phyloP scores from a whole-genome alignment of 1,140 invertebrate species.

The Ceratina australensis region DNA sequence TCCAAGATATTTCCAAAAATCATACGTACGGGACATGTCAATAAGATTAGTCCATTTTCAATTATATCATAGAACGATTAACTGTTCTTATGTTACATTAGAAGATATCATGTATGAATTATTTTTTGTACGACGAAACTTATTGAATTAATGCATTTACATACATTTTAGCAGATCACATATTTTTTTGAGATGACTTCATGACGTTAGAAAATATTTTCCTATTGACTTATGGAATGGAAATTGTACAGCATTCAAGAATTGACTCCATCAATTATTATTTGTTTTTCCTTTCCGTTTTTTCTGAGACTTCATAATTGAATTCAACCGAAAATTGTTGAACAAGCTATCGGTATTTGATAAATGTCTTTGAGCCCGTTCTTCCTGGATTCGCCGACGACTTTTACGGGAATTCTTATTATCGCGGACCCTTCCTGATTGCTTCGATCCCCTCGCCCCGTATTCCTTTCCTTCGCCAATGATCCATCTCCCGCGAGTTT shows the following conservation, averaged over 20 bases:
- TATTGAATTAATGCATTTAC: too few species aligned
- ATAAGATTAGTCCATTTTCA: too few species aligned
- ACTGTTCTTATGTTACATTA: slow-evolving; percentile 3
- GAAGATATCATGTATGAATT: too few species aligned
- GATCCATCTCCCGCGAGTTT: slow-evolving; percentile 26
- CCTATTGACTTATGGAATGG: neutral
- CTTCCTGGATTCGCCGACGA: slow-evolving; percentile 21
- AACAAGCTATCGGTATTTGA: slow-evolving; percentile 40
- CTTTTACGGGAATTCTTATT: slow-evolving; percentile 30
- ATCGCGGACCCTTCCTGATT: slow-evolving; percentile 16
- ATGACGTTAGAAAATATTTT: neutral
- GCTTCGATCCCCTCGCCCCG: neutral
- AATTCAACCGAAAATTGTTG: slow-evolving; percentile 47
- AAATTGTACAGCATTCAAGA: too few species aligned
- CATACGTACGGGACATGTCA: too few species aligned
- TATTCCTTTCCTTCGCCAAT: neutral
- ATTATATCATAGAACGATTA: too few species aligned
- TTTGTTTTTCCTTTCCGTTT: neutral
- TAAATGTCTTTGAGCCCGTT: slow-evolving; percentile 5
- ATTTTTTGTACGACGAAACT: too few species aligned
- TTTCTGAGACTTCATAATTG: neutral
- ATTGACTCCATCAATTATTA: neutral
- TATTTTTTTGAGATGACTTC: too few species aligned
- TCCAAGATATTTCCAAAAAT: too few species aligned
- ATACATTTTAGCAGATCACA: too few species aligned